Percentiles rank a stretch among this genome's conserved stretches.
Evolutionary conservation across 2,888 invertebrate species (phyloP).

Genomic region (Venusia cambrica): DNA sequence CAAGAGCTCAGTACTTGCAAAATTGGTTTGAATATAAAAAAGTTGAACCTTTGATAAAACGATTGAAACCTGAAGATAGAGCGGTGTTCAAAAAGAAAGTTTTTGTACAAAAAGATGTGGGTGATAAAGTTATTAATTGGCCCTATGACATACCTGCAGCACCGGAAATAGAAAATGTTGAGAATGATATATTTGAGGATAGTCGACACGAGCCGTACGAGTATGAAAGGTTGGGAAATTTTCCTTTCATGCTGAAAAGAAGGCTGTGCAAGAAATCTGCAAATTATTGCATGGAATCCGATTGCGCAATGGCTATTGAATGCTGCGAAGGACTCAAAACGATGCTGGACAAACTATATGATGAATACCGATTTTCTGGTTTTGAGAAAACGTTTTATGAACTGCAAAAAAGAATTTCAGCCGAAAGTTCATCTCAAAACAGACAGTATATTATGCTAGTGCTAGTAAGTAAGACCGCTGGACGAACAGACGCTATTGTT

Average conservation of each 20-base stretch:
- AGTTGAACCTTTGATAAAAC: constrained; percentile 36
- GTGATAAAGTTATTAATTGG: constrained; percentile 31
- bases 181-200: constrained; percentile 29
- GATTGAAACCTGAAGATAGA: constrained; percentile 30
- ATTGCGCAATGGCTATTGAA: constrained; percentile 1
- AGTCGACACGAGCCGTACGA: constrained; percentile 12
- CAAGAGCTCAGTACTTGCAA: constrained; percentile 29
- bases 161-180: constrained; percentile 10
- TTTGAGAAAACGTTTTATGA: constrained; percentile 51
- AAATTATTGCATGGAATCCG: not conserved
- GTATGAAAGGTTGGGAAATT: constrained; percentile 6
- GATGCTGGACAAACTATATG: constrained; percentile 48
- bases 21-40: constrained; percentile 31
- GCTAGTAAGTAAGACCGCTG: constrained; percentile 60
- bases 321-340: constrained; percentile 1
- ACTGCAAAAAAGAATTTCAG: constrained; percentile 41
- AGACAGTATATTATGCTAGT: constrained; percentile 58
- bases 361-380: constrained; percentile 49
- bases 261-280: constrained; percentile 1
- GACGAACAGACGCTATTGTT: constrained; percentile 40
- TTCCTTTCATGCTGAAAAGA: constrained; percentile 4
- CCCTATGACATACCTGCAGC: constrained; percentile 36
- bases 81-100: constrained; percentile 33
- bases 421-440: constrained; percentile 44
- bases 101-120: constrained; percentile 37